Conservation (phyloP, 2,797 vertebrate genomes). For the Austrolebias charrua region DNA sequence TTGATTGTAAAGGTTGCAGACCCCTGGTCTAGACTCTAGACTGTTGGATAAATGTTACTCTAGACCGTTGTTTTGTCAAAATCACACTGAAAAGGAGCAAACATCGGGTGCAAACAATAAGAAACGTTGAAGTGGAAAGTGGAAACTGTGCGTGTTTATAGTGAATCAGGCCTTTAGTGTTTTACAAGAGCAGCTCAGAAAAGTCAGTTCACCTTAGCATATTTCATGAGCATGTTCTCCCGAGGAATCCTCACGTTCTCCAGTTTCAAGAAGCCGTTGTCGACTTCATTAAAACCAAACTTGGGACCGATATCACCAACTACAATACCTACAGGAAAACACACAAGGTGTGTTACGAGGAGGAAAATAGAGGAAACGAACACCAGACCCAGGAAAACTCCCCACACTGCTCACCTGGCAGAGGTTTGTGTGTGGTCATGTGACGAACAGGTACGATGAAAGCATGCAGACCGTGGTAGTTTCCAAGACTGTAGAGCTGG, state of each 20-base stretch:
- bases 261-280: conserved; percentile 95
- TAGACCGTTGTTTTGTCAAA: no score
- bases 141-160: no score
- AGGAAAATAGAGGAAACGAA: neutral
- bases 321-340: conserved; percentile 75
- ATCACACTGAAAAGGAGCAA: no score
- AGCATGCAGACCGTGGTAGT: conserved; percentile 89
- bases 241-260: conserved; percentile 92
- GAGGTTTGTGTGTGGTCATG: conserved; percentile 86
- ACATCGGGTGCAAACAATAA: no score
- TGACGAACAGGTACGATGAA: conserved; percentile 94
- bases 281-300: conserved; percentile 94
- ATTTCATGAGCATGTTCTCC: conserved; percentile 98
- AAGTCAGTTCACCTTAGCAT: conserved; percentile 94
- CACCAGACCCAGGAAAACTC: no score
- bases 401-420: conserved; percentile 85
- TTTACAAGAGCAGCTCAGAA: no score
- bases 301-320: conserved; percentile 98
- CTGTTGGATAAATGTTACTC: no score
- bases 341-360: neutral
- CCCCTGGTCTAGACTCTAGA: no score
- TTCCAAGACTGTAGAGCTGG: conserved; percentile 91
- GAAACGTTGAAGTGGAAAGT: no score
- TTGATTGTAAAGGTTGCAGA: no score
- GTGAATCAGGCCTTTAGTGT: no score